Evolutionary conservation across 2,888 invertebrate genomes (phyloP).

Genomic region (Gonocerus acuteangulatus): DNA sequence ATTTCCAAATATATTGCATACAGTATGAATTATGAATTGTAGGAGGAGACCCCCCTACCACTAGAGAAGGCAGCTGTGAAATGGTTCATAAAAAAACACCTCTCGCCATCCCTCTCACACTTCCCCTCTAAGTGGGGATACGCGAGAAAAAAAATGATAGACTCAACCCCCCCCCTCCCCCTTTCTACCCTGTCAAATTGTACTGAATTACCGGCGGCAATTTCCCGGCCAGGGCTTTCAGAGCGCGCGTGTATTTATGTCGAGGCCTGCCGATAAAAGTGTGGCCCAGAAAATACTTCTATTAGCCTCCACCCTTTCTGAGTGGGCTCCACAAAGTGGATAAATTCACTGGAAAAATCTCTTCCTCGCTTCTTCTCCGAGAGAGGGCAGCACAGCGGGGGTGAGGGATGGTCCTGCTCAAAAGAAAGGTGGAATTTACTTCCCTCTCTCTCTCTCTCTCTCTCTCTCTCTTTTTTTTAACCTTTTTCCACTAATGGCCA

Average conservation of each 20-base stretch:
- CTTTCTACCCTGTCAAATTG: constrained; percentile 10
- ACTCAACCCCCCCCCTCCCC: background rate
- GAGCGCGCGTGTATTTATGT: background rate
- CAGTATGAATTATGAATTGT: no score
- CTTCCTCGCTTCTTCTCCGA: background rate
- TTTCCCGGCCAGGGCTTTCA: constrained; percentile 15
- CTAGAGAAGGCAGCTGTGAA: constrained; percentile 11
- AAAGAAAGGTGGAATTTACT: no score
- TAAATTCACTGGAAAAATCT: constrained; percentile 27
- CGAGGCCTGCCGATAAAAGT: background rate
- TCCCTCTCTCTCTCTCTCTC: no score
- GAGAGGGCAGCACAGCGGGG: background rate
- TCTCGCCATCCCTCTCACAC: background rate
- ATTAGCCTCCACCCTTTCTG: constrained; percentile 26
- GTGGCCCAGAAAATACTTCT: constrained; percentile 30
- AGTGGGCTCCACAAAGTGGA: constrained; percentile 20
- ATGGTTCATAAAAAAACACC: constrained; percentile 18
- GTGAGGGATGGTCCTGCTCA: no score
- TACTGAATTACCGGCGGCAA: constrained; percentile 17
- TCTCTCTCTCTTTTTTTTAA: no score
- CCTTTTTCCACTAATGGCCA: no score
- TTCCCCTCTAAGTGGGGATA: constrained; percentile 12
- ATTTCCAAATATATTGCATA: no score
- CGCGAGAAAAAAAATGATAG: constrained; percentile 14
- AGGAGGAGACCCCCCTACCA: no score